A percentile compares a stretch with the other conserved stretches of the same genome.
These are phyloP conservation scores for Chaetodon trifascialis DNA, from an alignment of 2,113 vertebrate genomes.

Conservation along the genomic window DNA sequence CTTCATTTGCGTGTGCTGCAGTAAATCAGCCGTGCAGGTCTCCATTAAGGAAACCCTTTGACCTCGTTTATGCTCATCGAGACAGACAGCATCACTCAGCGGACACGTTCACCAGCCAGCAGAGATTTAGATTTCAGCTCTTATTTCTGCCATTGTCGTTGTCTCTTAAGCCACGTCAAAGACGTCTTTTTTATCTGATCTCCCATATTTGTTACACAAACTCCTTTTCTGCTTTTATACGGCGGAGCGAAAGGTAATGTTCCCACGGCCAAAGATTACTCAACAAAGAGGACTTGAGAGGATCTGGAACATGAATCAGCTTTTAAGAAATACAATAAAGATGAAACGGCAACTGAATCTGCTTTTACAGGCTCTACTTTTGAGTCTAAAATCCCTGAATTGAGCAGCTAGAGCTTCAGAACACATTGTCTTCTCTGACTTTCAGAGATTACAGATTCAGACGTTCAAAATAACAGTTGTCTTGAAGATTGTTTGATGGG, in stretches of 20 bases:
- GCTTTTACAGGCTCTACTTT: conserved; percentile 12
- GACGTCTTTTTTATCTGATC: conserved; percentile 9
- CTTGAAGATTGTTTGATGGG: conserved; percentile 4
- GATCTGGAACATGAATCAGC: conserved; percentile 36
- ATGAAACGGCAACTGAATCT: not conserved
- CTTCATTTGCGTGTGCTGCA: conserved; percentile 46
- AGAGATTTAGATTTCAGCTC: not conserved
- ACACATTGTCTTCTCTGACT: not conserved
- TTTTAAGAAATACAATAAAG: conserved; percentile 36
- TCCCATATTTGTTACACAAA: not conserved
- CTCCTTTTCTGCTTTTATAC: conserved; percentile 1
- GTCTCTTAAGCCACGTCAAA: not conserved
- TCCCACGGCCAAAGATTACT: conserved; percentile 7
- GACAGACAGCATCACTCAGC: conserved; percentile 37
- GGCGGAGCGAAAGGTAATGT: conserved; percentile 18
- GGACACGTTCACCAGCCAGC: not conserved
- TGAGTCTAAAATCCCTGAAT: conserved; percentile 10
- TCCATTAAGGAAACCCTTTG: conserved; percentile 44
- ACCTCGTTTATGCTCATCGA: conserved; percentile 34
- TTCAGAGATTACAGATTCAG: conserved; percentile 1
- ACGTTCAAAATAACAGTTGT: not conserved
- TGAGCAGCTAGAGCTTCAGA: not conserved
- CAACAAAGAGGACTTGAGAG: conserved; percentile 3
- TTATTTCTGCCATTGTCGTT: conserved; percentile 7
- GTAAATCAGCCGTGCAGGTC: conserved; percentile 58